These are phyloP conservation scores for Conus betulinus DNA, from an alignment of 1,140 invertebrate species.

Conservation along the genomic window DNA sequence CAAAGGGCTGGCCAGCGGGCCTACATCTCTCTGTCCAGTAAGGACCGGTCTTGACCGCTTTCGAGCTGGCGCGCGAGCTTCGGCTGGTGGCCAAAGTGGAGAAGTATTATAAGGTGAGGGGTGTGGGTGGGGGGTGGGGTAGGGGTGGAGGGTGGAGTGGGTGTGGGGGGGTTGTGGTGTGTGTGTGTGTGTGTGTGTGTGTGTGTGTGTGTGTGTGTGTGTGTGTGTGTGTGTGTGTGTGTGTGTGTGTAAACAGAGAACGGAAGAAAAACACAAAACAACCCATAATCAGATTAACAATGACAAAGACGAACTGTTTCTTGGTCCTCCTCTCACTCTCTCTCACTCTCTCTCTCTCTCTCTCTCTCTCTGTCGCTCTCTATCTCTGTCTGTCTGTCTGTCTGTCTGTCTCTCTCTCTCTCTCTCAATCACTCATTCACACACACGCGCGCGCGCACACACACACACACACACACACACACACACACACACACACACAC, in stretches of 20 bases:
- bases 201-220: no score
- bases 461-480: conserved; percentile 13
- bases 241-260: no score
- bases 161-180: no score
- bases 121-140: no score
- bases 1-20: conserved; percentile 74
- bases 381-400: no score
- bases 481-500: neutral
- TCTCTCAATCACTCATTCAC: neutral
- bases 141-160: no score
- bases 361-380: conserved; percentile 12
- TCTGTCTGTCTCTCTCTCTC: neutral
- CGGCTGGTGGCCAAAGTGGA: conserved; percentile 71
- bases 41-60: conserved; percentile 82
- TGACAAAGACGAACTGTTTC: neutral
- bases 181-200: no score
- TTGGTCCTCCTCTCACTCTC: neutral
- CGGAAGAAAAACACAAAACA: no score
- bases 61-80: conserved; percentile 80
- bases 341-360: conserved; percentile 27
- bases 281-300: no score
- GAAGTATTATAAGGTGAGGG: conserved; percentile 78
- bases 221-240: no score
- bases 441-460: neutral
- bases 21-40: conserved; percentile 81